Evolutionary conservation across 92 coral and sea anemone genomes (phyloP).

Genomic region (Porites cylindrica): DNA sequence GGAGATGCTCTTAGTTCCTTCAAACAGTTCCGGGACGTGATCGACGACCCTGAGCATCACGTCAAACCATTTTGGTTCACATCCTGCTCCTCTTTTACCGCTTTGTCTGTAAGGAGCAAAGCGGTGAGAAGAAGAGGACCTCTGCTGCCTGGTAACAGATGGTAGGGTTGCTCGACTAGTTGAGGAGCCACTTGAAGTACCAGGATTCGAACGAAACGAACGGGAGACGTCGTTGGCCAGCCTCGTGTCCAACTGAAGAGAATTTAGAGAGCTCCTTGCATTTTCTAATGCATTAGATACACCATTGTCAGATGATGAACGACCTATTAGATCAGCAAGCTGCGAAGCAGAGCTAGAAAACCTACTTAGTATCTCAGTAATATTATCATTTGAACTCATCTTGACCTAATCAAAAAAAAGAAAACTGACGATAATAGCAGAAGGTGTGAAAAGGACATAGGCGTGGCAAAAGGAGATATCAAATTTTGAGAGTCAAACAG

Average conservation of each 20-base stretch:
- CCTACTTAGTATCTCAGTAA: not conserved
- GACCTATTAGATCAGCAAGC: not conserved
- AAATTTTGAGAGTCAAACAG: too few species aligned
- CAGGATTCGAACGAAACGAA: not conserved
- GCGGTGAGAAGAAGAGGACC: conserved; percentile 7
- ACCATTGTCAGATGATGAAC: not conserved
- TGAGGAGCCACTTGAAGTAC: not conserved
- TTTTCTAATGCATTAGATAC: conserved; percentile 4
- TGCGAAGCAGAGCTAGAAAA: not conserved
- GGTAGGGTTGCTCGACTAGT: conserved; percentile 15
- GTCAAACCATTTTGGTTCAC: conserved; percentile 2
- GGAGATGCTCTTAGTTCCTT: not conserved
- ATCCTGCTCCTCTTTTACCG: not conserved
- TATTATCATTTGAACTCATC: not conserved
- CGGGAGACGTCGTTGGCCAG: not conserved
- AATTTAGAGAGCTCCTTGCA: conserved; percentile 8
- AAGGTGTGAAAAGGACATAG: too few species aligned
- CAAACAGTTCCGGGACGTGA: conserved; percentile 7
- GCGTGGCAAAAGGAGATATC: too few species aligned
- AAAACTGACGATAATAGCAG: too few species aligned
- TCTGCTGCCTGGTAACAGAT: conserved; percentile 3
- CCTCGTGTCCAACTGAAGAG: conserved; percentile 9
- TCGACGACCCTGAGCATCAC: conserved; percentile 3
- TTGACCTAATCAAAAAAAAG: too few species aligned
- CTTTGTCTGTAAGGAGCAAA: conserved; percentile 12